Percentiles rank a stretch among this genome's conserved stretches.
These are phyloP conservation scores for Eurypyga helias DNA, from an alignment of 2,113 vertebrate species.

Conservation along the genomic window DNA sequence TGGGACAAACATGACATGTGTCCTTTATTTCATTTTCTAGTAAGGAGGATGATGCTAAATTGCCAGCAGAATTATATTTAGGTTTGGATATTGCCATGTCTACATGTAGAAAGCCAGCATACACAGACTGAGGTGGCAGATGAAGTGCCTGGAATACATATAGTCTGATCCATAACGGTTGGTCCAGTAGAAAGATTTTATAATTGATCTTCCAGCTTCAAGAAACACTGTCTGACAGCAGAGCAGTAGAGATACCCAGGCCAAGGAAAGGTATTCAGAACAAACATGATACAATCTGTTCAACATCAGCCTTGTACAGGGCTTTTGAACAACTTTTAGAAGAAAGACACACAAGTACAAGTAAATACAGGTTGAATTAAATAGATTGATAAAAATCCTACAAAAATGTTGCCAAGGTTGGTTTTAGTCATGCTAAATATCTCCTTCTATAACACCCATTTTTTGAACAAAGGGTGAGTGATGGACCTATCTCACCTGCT, in stretches of 20 bases:
- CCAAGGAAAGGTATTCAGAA: not conserved
- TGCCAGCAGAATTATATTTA: not conserved
- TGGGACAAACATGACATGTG: not conserved
- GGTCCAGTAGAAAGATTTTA: not conserved
- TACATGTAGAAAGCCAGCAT: not conserved
- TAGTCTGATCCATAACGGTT: not conserved
- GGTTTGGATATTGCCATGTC: not conserved
- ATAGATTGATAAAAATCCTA: not conserved
- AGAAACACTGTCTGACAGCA: not conserved
- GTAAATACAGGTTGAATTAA: not conserved
- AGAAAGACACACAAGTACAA: not conserved
- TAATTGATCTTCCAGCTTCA: not conserved
- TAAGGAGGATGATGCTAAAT: not conserved
- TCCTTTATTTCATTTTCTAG: not conserved
- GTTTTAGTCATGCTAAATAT: not conserved
- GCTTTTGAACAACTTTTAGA: not conserved
- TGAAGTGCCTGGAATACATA: not conserved
- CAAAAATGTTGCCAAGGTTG: accelerated
- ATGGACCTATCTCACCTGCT: not conserved
- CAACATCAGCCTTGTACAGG: not conserved
- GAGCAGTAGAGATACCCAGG: not conserved
- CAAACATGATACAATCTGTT: not conserved
- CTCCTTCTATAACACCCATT: not conserved
- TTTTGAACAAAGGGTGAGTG: not conserved
- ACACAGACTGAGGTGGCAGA: not conserved